Evolutionary conservation across 1,140 invertebrate genomes (phyloP).

Genomic region (Halotydeus destructor): DNA sequence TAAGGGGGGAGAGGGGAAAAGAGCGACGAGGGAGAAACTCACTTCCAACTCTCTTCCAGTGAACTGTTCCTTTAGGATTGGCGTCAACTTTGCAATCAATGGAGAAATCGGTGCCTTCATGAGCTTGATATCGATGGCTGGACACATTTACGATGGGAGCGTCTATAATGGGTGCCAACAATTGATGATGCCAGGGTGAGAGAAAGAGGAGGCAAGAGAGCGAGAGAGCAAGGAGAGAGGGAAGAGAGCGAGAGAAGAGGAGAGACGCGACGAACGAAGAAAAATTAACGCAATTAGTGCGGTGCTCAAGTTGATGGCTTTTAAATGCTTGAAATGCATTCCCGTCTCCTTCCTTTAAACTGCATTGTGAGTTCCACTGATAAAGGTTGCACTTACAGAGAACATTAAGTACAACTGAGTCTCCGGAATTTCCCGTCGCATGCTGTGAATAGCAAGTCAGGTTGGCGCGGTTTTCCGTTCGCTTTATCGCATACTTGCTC

Average conservation of each 20-base stretch:
- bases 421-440: neutral
- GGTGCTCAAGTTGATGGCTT: no score
- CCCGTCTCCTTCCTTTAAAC: no score
- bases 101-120: constrained; percentile 2
- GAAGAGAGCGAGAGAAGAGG: no score
- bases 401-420: constrained; percentile 2
- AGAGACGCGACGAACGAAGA: no score
- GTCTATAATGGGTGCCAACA: neutral
- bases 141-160: constrained; percentile 4
- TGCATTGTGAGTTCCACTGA: no score
- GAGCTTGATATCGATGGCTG: neutral
- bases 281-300: no score
- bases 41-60: constrained; percentile 5
- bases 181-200: no score
- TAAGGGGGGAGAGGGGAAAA: no score
- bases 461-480: constrained; percentile 1
- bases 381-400: constrained; percentile 5
- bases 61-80: constrained; percentile 7
- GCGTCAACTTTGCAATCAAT: constrained; percentile 12
- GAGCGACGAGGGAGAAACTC: constrained; percentile 1
- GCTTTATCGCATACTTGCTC: neutral
- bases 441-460: constrained; percentile 4
- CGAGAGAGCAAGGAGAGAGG: no score
- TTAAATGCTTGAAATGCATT: no score
- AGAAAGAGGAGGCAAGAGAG: no score